Evolutionary conservation across 1,140 invertebrate species (phyloP).

Genomic region (Vanessa atalanta): DNA sequence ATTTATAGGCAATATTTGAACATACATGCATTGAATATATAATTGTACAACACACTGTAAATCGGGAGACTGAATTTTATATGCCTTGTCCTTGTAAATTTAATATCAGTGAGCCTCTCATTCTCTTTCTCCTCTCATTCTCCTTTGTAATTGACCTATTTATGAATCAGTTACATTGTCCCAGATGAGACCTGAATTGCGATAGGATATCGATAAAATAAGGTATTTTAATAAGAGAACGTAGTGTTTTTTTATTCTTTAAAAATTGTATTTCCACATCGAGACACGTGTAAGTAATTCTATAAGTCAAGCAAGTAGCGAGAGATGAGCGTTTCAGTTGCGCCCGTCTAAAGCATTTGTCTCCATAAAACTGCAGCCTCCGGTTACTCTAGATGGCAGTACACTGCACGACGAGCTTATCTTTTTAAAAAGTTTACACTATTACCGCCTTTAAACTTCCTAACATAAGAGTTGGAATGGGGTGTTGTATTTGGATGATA

Average conservation of each 20-base stretch:
- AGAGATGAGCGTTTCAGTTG: constrained; percentile 20
- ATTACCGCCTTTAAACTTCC: background rate
- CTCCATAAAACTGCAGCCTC: constrained; percentile 35
- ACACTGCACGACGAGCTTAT: constrained; percentile 19
- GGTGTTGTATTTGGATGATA: background rate
- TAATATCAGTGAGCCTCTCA: too few species aligned
- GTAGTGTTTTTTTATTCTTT: background rate
- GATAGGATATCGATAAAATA: too few species aligned
- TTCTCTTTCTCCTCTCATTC: too few species aligned
- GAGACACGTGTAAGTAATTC: constrained; percentile 17
- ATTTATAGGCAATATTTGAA: too few species aligned
- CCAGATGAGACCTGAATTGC: too few species aligned
- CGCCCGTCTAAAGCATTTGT: constrained; percentile 26
- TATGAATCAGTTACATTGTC: too few species aligned
- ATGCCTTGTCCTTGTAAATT: too few species aligned
- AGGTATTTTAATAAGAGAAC: too few species aligned
- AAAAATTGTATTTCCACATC: background rate
- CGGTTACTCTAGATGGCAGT: constrained; percentile 24
- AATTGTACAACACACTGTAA: too few species aligned
- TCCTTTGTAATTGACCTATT: too few species aligned
- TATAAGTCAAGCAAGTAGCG: constrained; percentile 23
- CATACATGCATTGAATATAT: too few species aligned
- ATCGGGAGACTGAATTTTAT: too few species aligned
- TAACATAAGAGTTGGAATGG: constrained; percentile 3
- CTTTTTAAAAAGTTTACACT: constrained; percentile 18